Evolutionary conservation across 2,888 invertebrate species (phyloP).

Genomic region (Conomelus anceps): DNA sequence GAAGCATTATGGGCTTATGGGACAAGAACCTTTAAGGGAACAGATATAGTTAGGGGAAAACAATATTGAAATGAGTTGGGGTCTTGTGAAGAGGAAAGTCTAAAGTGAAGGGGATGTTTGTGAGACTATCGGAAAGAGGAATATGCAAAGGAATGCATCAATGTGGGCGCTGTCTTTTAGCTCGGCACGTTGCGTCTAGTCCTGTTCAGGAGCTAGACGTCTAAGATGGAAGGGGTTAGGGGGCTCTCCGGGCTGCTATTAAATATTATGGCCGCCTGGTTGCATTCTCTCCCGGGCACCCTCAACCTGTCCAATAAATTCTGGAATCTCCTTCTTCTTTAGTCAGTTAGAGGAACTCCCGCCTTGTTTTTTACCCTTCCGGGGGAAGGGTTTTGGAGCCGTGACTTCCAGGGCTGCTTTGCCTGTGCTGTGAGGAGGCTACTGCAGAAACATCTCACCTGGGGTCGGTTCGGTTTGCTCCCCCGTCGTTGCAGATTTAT

Average conservation of each 20-base stretch:
- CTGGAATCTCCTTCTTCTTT: conserved; percentile 20
- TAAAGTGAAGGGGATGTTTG: background rate
- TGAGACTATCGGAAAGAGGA: background rate
- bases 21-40: background rate
- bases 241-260: conserved; percentile 4
- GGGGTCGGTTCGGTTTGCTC: background rate
- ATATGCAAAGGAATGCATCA: background rate
- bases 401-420: background rate
- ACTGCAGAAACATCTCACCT: conserved; percentile 1
- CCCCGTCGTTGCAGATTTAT: conserved; percentile 7
- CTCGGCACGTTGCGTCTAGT: background rate
- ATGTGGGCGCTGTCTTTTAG: background rate
- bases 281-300: conserved; percentile 11
- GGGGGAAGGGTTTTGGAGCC: background rate
- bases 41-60: background rate
- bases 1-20: background rate
- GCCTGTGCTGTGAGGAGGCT: background rate
- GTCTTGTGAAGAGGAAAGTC: background rate
- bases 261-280: conserved; percentile 7
- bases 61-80: background rate
- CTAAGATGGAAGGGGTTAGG: background rate
- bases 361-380: background rate
- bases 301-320: conserved; percentile 20
- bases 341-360: background rate
- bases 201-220: background rate